phyloP scores from a whole-genome alignment of 2,888 invertebrate species.

The Coenonympha glycerion region DNA sequence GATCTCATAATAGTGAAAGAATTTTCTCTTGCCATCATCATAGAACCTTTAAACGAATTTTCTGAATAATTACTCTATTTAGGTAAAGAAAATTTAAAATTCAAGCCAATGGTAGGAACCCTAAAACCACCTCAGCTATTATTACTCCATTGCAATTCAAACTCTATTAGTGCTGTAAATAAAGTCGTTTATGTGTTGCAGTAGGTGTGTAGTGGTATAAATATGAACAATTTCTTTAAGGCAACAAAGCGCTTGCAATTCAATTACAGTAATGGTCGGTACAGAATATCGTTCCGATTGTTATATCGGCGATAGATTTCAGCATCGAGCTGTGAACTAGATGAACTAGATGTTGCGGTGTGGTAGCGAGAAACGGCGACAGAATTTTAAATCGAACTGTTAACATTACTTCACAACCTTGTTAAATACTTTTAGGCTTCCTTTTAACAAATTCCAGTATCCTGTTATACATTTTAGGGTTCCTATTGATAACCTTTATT shows the following conservation, averaged over 20 bases:
- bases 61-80: no score
- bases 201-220: slow-evolving; percentile 25
- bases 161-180: not conserved
- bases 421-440: no score
- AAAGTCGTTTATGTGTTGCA: not conserved
- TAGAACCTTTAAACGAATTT: no score
- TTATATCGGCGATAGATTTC: slow-evolving; percentile 18
- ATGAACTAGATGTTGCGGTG: no score
- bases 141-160: not conserved
- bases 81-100: not conserved
- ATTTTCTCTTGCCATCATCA: no score
- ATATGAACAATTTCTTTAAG: slow-evolving; percentile 51
- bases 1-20: no score
- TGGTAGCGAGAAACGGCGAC: no score
- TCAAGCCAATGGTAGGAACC: not conserved
- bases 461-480: no score
- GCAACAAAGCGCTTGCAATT: slow-evolving; percentile 51
- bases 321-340: not conserved
- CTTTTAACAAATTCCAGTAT: no score
- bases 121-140: slow-evolving; percentile 1
- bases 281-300: slow-evolving; percentile 28
- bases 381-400: no score
- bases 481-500: no score
- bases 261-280: slow-evolving; percentile 50
- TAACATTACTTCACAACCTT: no score